phyloP scores from a whole-genome alignment of 1,140 invertebrate species.

The Ectropis grisescens region DNA sequence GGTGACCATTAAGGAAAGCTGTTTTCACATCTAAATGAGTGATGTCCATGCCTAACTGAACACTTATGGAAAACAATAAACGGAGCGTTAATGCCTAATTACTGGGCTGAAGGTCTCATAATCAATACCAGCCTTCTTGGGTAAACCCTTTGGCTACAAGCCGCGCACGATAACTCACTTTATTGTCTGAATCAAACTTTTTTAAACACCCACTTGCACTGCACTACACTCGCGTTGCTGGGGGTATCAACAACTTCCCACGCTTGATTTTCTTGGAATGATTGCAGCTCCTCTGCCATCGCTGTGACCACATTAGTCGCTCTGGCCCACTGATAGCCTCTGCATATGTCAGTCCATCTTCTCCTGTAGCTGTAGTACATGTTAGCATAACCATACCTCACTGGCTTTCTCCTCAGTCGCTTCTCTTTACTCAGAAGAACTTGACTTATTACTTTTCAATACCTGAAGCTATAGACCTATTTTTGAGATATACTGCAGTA shows the following conservation, averaged over 20 bases:
- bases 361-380: constrained; percentile 7
- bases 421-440: constrained; percentile 10
- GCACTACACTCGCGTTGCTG: constrained; percentile 26
- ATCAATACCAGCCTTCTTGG: constrained; percentile 41
- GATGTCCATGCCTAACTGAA: constrained; percentile 25
- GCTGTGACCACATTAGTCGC: constrained; percentile 22
- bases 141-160: constrained; percentile 44
- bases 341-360: constrained; percentile 15
- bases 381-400: no score
- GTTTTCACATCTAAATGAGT: no score
- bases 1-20: no score
- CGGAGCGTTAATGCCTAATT: constrained; percentile 20
- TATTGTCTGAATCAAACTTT: constrained; percentile 7
- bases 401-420: constrained; percentile 7
- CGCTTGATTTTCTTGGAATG: constrained; percentile 27
- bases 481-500: no score
- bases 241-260: constrained; percentile 40
- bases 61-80: constrained; percentile 32
- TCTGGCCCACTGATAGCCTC: constrained; percentile 27
- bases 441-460: constrained; percentile 1
- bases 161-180: constrained; percentile 28
- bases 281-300: constrained; percentile 25
- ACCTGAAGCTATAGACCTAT: background rate
- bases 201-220: constrained; percentile 45
- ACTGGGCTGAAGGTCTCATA: constrained; percentile 44